These are phyloP conservation scores for Umimayanthus kanabou DNA, from an alignment of 92 coral and sea anemone species.

Conservation along the genomic window DNA sequence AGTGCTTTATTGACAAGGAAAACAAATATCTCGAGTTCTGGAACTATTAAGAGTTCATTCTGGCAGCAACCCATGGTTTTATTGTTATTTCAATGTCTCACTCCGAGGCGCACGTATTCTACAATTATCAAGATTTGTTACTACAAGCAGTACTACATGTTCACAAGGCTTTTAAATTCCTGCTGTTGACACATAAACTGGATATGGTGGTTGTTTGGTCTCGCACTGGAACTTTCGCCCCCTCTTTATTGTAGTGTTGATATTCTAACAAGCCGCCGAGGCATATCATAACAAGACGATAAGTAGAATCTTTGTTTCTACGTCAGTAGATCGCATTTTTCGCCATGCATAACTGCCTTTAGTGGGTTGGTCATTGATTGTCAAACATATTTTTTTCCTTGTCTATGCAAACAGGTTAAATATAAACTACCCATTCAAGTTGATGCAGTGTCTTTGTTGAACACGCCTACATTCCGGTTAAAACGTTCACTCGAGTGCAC, in stretches of 20 bases:
- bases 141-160: not conserved
- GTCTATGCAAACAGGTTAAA: not conserved
- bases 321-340: not conserved
- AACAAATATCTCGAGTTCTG: too few relatives aligned
- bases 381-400: not conserved
- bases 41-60: too few relatives aligned
- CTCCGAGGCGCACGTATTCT: not conserved
- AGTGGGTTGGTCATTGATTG: not conserved
- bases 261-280: not conserved
- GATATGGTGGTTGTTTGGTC: not conserved
- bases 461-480: not conserved
- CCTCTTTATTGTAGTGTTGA: not conserved
- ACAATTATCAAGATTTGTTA: not conserved
- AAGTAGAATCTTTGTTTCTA: too few relatives aligned
- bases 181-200: too few relatives aligned
- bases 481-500: too few relatives aligned
- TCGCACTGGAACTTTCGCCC: not conserved
- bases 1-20: too few relatives aligned
- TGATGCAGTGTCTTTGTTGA: not conserved
- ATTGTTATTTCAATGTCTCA: not conserved
- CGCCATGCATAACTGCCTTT: not conserved
- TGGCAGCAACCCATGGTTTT: too few relatives aligned
- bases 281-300: not conserved
- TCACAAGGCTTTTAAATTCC: not conserved
- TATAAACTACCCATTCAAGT: not conserved